Evolutionary conservation across 2,888 invertebrate species (phyloP).

Genomic region (Gibbula magus): DNA sequence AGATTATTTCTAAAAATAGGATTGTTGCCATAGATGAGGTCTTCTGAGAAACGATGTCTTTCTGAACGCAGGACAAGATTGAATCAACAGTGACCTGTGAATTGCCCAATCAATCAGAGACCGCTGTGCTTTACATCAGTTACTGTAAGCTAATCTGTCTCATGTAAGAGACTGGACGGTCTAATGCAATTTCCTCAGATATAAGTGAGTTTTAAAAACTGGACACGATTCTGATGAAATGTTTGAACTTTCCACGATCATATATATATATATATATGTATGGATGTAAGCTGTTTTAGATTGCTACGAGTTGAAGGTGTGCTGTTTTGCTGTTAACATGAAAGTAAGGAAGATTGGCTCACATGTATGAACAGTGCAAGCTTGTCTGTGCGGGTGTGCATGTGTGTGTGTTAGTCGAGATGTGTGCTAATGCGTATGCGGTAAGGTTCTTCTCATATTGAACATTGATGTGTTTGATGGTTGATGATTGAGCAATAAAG

Average conservation of each 20-base stretch:
- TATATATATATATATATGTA: not conserved
- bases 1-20: no score
- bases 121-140: no score
- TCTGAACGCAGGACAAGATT: no score
- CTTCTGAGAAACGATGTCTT: no score
- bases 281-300: constrained; percentile 1
- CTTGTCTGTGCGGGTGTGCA: constrained; percentile 9
- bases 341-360: no score
- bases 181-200: not conserved
- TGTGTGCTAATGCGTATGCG: not conserved
- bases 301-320: not conserved
- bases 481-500: constrained; percentile 24
- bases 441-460: not conserved
- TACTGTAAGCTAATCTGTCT: no score
- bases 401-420: not conserved
- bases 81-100: no score
- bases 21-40: no score
- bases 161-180: no score
- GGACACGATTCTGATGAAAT: not conserved
- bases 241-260: no score
- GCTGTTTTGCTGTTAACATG: constrained; percentile 4
- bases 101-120: no score
- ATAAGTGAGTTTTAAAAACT: not conserved
- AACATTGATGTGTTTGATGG: no score
- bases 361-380: not conserved